A percentile compares a stretch with the other conserved stretches of the same genome.
Conservation (phyloP, 2,888 invertebrate genomes). For the Lutraria lutraria region DNA sequence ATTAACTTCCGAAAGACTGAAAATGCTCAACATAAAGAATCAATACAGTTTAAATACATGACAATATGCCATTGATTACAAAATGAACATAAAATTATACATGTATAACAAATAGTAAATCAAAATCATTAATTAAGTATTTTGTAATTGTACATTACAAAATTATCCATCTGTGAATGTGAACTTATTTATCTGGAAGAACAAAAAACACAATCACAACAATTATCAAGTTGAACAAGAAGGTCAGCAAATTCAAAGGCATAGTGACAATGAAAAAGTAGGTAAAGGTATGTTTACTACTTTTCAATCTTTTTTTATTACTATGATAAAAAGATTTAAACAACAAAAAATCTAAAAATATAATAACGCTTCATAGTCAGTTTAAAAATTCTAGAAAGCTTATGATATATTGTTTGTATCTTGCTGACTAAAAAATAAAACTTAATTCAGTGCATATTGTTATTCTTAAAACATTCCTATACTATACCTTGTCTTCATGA, state of each 20-base stretch:
- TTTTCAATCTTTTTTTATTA: no score
- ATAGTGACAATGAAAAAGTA: no score
- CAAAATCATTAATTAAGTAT: neutral
- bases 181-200: no score
- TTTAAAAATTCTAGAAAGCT: no score
- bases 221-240: neutral
- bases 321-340: no score
- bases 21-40: no score
- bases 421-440: neutral
- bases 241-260: neutral
- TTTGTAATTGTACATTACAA: neutral
- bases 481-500: constrained; percentile 76
- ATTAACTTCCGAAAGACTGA: neutral
- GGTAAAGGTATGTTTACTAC: no score
- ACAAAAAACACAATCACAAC: neutral
- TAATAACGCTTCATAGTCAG: no score
- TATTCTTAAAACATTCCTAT: neutral
- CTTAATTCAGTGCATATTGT: neutral
- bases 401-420: neutral
- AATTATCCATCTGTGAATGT: no score
- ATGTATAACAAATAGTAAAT: neutral
- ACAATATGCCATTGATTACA: neutral
- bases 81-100: neutral
- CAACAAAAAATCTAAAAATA: no score
- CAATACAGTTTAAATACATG: neutral